Evolutionary conservation across 2,888 invertebrate genomes (phyloP), one percentile per base, ranked within the genome.

Genomic region (Hypolimnas misippus): DNA sequence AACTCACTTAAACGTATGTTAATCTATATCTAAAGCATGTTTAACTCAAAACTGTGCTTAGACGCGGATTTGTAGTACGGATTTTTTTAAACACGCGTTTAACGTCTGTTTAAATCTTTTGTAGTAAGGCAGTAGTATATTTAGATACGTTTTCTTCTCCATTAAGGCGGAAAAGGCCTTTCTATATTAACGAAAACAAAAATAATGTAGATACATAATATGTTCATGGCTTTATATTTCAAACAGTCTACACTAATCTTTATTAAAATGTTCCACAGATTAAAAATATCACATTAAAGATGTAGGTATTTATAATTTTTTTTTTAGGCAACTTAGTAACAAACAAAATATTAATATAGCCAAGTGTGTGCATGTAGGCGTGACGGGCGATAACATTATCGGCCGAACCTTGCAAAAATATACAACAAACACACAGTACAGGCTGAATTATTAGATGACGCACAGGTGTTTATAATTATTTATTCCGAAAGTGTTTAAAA

Each of bases 321-420:
- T 14, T 78, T 83, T 87, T 83, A 78, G 81, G 79, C 83, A 84
- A 84, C 78, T 80, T 86, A 78, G 84, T 83, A 87, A 88, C 88
- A 81, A 79, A 77, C 78, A 74, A 68, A 65, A 49, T 53, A 57
- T 57, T 59, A 59, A 59, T 53, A 60, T 40, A 53, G 29, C 16
- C 46, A 73, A 74, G 75, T 75, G 79, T 81, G 82, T 76, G 86
- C 79, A 78, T 85, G 89, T 87, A 83, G 87, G 89, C 88, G 88
- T 87, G 84, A 82, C 76, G 76, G 65, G 72, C 87, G 90, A 91
- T 91, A 91, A 79, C 73, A 82, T 83, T 90, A 91, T 91, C 91
- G 87, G 76, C 71, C 75, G 79, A 81, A 84, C 84, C 88, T 91
- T 88, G 90, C 91, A 86, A 91, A 91, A 91, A 90, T 89, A 91